Conservation (phyloP, 92 coral and sea anemone genomes). For the Epizoanthus fatuus region DNA sequence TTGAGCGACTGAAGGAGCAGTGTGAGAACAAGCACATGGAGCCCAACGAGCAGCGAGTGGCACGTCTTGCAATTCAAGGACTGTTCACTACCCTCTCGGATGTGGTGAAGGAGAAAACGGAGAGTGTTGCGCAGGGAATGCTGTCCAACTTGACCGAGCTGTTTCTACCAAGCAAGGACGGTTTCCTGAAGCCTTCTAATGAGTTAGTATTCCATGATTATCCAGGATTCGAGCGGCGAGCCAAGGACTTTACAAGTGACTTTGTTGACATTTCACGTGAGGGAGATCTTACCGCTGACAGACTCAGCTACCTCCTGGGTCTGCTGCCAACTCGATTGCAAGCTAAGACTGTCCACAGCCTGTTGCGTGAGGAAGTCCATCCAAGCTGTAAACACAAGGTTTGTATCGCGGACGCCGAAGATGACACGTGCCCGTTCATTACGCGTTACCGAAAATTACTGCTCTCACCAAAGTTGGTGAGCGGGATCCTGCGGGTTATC, state of each 20-base stretch:
- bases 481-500: conserved; percentile 88
- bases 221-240: conserved; percentile 93
- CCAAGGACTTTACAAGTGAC: conserved; percentile 91
- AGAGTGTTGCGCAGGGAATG: conserved; percentile 68
- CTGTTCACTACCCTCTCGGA: conserved; percentile 86
- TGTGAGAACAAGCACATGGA: conserved; percentile 90
- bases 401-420: conserved; percentile 78
- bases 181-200: conserved; percentile 86
- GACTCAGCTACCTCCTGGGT: conserved; percentile 86
- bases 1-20: conserved; percentile 85
- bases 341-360: conserved; percentile 86
- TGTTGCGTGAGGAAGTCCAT: conserved; percentile 86
- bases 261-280: conserved; percentile 95
- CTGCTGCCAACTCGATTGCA: conserved; percentile 90
- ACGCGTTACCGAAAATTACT: conserved; percentile 80
- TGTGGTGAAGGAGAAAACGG: conserved; percentile 80
- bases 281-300: conserved; percentile 93
- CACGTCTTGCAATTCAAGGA: conserved; percentile 86
- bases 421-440: conserved; percentile 74
- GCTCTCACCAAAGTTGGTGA: conserved; percentile 87
- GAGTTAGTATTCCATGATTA: conserved; percentile 93
- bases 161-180: conserved; percentile 91
- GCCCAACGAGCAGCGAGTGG: conserved; percentile 88
- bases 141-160: conserved; percentile 76
- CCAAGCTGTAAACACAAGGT: conserved; percentile 90